Evolutionary conservation across 2,113 vertebrate species (phyloP), one percentile per base, ranked within the genome.

Genomic region (Neomonachus schauinslandi): DNA sequence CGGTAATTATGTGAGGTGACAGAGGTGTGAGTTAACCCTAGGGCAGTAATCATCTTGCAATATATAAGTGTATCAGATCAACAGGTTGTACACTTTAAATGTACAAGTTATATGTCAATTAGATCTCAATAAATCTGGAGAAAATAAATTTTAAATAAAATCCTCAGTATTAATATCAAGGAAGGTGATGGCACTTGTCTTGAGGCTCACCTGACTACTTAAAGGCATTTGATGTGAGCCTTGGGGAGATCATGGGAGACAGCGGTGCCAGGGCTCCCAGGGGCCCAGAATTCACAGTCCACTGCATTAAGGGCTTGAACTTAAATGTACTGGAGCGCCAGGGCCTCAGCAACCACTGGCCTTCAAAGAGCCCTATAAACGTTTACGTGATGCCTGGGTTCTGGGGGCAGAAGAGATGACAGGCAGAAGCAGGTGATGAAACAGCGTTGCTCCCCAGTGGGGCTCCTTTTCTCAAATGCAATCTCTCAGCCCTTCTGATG

Each of bases 391-490:
- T 2, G 5, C 59, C 89, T 77, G 55, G 11, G 80, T 86, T 36
- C 84, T 55, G 80, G 55, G 39, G 39, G 18, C 87, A 72, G 7
- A 14, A 7, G 28, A 69, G 57, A 6, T 14, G 85, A 90, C n/a
- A 63, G 61, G 55, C 74, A 91, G 87, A 53, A 74, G 81, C 94
- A 88, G 74, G 55, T 36, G 61, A 42, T 28, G 42, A 72, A 36
- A 63, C 2, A 12, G 28, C 57, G 4, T 21, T 3, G 2, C 1
- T 55, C 59, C 61, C 31, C 39, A 19, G 0, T 0, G 36, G 59
- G 59, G 49, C n/a, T 55, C 76, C 94, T 36, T 26, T 61, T 42
- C 65, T 85, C 39, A 65, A 77, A 65, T 6, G 4, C 3, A 9
- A 15, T 26, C 24, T 28, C 82, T 89, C 33, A 1, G 2, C 16